Conservation (phyloP, 2,888 invertebrate genomes). For the Diachrysia chrysitis region DNA sequence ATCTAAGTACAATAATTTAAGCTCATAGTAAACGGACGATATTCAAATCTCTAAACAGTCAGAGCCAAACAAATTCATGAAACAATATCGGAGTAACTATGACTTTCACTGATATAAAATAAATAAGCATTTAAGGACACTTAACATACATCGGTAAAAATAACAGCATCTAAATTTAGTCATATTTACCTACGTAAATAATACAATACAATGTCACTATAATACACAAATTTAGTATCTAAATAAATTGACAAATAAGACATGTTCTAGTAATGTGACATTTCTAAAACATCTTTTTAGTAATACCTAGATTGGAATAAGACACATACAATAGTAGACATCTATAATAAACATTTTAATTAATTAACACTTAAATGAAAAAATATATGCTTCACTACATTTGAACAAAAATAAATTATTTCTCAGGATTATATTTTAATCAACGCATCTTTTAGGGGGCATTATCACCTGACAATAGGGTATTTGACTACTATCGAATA, state of each 20-base stretch:
- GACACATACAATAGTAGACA: conserved; percentile 5
- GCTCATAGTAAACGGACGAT: not conserved
- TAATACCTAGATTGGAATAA: not conserved
- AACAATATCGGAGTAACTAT: not conserved
- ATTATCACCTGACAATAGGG: no score
- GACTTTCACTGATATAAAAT: not conserved
- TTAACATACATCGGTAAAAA: conserved; percentile 1
- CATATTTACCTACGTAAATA: not conserved
- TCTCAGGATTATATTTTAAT: not conserved
- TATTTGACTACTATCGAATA: no score
- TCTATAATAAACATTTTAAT: conserved; percentile 3
- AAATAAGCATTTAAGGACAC: not conserved
- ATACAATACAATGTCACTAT: not conserved
- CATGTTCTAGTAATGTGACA: conserved; percentile 11
- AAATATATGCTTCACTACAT: not conserved
- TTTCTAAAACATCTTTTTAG: conserved; percentile 3
- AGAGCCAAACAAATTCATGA: not conserved
- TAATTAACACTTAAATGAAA: conserved; percentile 6
- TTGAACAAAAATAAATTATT: not conserved
- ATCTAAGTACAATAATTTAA: not conserved
- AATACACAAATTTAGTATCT: conserved; percentile 9
- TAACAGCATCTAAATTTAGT: not conserved
- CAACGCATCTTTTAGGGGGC: no score
- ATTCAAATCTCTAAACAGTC: not conserved
- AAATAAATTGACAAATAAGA: conserved; percentile 41